Conservation (phyloP, 2,113 vertebrate genomes). For the Oncorhynchus gorbuscha region DNA sequence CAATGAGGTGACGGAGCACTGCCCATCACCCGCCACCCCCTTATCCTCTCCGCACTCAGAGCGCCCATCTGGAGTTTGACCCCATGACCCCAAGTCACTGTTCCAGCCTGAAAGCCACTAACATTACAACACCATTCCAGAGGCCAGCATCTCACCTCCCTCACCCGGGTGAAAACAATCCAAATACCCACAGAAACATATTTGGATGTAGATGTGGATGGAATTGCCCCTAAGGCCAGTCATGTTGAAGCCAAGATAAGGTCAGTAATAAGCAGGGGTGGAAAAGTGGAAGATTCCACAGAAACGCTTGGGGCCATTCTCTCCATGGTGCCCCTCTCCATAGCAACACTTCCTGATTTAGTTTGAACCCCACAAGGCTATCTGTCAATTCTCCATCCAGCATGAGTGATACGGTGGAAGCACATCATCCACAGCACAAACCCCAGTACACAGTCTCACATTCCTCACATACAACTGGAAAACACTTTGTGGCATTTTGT, state of each 20-base stretch:
- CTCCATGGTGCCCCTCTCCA: constrained; percentile 19
- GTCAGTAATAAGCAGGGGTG: neutral
- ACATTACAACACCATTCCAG: constrained; percentile 2
- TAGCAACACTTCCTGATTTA: constrained; percentile 22
- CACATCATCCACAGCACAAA: neutral
- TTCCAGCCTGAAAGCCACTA: constrained; percentile 25
- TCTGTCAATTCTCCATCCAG: constrained; percentile 30
- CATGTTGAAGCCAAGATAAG: neutral
- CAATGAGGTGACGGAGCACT: constrained; percentile 10
- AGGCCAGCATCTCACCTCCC: neutral
- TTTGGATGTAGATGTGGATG: neutral
- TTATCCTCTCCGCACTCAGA: neutral
- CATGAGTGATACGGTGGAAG: constrained; percentile 18
- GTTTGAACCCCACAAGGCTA: constrained; percentile 14
- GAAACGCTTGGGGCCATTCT: neutral
- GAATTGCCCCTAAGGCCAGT: neutral
- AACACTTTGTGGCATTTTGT: too few species aligned
- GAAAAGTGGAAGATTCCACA: too few species aligned
- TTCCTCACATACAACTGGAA: neutral
- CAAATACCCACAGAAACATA: constrained; percentile 2
- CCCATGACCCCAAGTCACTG: constrained; percentile 36
- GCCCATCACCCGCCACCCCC: neutral
- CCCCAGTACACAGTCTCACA: neutral
- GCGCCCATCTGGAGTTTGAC: constrained; percentile 41
- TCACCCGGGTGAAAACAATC: constrained; percentile 31